Evolutionary conservation across 2,113 vertebrate species (phyloP).

Genomic region (Dicerorhinus sumatrensis): DNA sequence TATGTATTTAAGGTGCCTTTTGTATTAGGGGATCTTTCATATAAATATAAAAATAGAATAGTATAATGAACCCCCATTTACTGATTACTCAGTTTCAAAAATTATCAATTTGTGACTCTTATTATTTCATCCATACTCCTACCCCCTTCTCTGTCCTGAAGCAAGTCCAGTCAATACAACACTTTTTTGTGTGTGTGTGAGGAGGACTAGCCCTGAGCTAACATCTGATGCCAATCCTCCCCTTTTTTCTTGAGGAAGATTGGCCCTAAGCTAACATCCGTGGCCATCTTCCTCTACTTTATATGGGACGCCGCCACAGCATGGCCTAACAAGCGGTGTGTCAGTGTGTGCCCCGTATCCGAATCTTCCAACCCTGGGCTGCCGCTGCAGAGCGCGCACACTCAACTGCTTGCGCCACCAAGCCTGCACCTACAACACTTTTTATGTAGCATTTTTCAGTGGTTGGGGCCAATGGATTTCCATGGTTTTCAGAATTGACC

Average conservation of each 20-base stretch:
- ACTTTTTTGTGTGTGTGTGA: background rate
- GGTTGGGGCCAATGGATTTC: background rate
- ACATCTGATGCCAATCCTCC: no score
- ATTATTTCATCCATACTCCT: background rate
- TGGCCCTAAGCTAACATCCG: no score
- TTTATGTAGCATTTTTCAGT: background rate
- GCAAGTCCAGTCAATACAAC: background rate
- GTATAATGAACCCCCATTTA: background rate
- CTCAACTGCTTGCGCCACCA: no score
- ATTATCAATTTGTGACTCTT: background rate
- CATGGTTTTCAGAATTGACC: background rate
- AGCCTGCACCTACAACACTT: background rate
- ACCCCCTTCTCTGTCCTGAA: background rate
- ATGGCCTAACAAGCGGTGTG: no score
- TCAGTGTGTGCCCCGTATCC: no score
- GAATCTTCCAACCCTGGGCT: no score
- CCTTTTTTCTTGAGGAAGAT: no score
- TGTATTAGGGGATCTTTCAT: background rate
- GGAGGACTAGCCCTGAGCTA: no score
- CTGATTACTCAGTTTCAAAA: background rate
- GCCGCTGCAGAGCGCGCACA: no score
- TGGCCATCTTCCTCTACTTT: no score
- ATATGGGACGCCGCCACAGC: no score
- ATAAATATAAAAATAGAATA: background rate
- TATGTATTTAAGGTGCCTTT: background rate